Evolutionary conservation across 2,888 invertebrate species (phyloP).

Genomic region (Athripsodes cinereus): DNA sequence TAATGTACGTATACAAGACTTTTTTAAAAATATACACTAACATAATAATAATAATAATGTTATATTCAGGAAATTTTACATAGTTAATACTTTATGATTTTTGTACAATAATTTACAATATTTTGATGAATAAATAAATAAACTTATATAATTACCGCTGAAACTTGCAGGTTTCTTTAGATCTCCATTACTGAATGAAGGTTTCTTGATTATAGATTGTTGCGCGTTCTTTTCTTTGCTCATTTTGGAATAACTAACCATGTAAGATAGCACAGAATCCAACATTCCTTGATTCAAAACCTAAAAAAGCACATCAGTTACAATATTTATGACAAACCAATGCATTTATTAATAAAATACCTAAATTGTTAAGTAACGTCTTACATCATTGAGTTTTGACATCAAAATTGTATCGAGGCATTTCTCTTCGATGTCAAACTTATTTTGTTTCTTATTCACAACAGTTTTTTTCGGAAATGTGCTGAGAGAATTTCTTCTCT

Average conservation of each 20-base stretch:
- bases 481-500: constrained; percentile 25
- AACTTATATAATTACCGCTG: constrained; percentile 35
- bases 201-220: constrained; percentile 51
- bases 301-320: too few species aligned
- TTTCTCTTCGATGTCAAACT: constrained; percentile 21
- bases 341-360: too few species aligned
- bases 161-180: constrained; percentile 49
- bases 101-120: too few species aligned
- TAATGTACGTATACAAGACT: too few species aligned
- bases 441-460: constrained; percentile 18
- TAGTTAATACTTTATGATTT: too few species aligned
- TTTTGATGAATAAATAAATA: too few species aligned
- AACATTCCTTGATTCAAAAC: constrained; percentile 75
- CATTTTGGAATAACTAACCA: constrained; percentile 54
- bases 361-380: too few species aligned
- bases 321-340: too few species aligned
- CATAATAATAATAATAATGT: too few species aligned
- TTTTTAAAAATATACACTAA: too few species aligned
- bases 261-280: constrained; percentile 75
- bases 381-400: constrained; percentile 48
- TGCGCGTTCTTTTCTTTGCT: constrained; percentile 48
- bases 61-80: too few species aligned
- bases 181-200: constrained; percentile 36
- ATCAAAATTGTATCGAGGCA: constrained; percentile 32
- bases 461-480: constrained; percentile 17